These are phyloP conservation scores for Acrocephalus scirpaceus DNA, from an alignment of 2,797 vertebrate genomes.

Conservation along the genomic window DNA sequence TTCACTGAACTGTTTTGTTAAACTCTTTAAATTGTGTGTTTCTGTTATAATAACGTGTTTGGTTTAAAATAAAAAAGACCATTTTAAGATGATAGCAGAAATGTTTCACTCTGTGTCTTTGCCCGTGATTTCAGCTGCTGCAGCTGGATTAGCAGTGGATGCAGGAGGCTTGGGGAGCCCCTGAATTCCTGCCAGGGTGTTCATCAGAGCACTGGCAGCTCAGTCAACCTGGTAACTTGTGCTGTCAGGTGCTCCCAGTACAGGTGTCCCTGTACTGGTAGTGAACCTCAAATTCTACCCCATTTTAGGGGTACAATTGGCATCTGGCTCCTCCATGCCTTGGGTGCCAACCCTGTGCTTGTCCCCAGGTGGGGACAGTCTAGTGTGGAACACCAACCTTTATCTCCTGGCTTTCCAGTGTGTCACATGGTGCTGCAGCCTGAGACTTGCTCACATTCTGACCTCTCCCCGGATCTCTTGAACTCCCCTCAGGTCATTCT, in stretches of 20 bases:
- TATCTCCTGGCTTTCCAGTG: background rate
- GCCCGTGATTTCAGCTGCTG: background rate
- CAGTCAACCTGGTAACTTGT: background rate
- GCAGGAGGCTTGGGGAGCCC: background rate
- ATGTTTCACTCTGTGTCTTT: background rate
- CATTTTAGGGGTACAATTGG: background rate
- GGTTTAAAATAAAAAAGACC: background rate
- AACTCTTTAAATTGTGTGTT: background rate
- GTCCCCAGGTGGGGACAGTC: background rate
- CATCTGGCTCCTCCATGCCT: fast-evolving
- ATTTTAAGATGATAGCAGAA: background rate
- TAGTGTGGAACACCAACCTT: background rate
- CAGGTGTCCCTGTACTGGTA: background rate
- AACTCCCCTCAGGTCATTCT: background rate
- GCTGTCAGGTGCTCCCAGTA: background rate
- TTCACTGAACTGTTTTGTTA: background rate
- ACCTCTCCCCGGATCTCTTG: background rate
- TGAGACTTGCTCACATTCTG: background rate
- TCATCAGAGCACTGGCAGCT: background rate
- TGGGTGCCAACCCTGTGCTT: background rate
- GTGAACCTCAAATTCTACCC: background rate
- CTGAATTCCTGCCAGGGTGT: background rate
- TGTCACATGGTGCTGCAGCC: background rate
- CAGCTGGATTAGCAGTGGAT: background rate
- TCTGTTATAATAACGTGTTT: background rate